Evolutionary conservation across 2,797 vertebrate genomes (phyloP).

Genomic region (Melanotaenia pygmaea): DNA sequence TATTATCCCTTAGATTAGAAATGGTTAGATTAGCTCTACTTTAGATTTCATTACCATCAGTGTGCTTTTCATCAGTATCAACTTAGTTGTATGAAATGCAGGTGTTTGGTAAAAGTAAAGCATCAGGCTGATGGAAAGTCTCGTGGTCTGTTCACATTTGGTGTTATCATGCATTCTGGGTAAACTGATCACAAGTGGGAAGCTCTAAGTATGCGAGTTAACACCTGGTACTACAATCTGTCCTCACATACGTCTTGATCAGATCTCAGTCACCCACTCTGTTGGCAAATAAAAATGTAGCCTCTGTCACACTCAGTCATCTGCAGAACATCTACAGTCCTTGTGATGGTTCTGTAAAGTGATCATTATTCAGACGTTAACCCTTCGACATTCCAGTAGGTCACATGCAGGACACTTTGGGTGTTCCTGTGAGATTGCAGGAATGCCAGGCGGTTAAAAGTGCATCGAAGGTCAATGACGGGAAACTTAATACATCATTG

Average conservation of each 20-base stretch:
- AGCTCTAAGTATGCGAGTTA: background rate
- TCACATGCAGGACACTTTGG: too few species aligned
- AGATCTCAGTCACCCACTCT: background rate
- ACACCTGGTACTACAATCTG: background rate
- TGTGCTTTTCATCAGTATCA: background rate
- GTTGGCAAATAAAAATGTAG: too few species aligned
- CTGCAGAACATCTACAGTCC: background rate
- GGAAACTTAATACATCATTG: background rate
- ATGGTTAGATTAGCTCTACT: background rate
- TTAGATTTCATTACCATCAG: background rate
- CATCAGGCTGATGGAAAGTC: background rate
- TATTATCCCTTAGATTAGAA: background rate
- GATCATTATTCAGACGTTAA: background rate
- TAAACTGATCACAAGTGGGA: background rate
- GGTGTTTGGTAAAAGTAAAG: background rate
- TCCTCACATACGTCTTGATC: background rate
- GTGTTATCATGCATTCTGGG: background rate
- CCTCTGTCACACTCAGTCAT: too few species aligned
- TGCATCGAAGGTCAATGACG: background rate
- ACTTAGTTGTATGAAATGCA: background rate
- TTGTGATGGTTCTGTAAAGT: background rate
- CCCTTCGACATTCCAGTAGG: too few species aligned
- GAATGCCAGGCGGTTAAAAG: too few species aligned
- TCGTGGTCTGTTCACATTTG: background rate
- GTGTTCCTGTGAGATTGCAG: too few species aligned